A percentile compares a stretch with the other conserved stretches of the same genome.
Conservation (phyloP, 2,888 invertebrate genomes). For the Xestobium rufovillosum region DNA sequence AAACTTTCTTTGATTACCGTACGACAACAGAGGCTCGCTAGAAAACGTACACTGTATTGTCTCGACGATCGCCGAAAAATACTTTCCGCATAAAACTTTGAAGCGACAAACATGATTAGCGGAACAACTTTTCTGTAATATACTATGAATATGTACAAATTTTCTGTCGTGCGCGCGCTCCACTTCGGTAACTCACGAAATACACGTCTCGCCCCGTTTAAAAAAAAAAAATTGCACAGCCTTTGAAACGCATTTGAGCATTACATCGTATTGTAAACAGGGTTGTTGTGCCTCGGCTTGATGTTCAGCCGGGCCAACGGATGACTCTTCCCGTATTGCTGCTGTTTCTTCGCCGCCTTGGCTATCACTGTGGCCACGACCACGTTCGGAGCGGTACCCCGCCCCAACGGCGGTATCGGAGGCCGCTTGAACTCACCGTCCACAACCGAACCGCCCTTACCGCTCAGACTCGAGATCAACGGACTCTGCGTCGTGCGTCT, state of each 20-base stretch:
- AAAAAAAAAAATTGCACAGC: no score
- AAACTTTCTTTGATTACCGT: no score
- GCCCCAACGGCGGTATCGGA: constrained; percentile 41
- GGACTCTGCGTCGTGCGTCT: constrained; percentile 28
- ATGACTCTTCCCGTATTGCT: constrained; percentile 88
- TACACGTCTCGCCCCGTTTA: no score
- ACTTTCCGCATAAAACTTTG: no score
- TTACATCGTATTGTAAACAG: constrained; percentile 88
- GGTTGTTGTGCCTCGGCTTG: constrained; percentile 70
- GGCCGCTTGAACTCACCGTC: constrained; percentile 38
- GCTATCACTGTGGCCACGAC: constrained; percentile 62
- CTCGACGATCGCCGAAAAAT: no score
- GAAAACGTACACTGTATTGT: no score
- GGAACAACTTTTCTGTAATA: no score
- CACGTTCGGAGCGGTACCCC: constrained; percentile 43
- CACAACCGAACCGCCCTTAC: constrained; percentile 7
- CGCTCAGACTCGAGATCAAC: constrained; percentile 30
- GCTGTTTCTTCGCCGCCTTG: constrained; percentile 69
- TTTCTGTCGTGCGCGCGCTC: no score
- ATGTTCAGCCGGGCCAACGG: constrained; percentile 80
- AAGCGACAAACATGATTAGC: no score
- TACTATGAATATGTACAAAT: no score
- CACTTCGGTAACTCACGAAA: no score
- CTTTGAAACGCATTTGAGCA: constrained; percentile 35
- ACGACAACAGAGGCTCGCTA: no score